Evolutionary conservation across 2,888 invertebrate genomes (phyloP).

Genomic region (Cistogaster globosa): DNA sequence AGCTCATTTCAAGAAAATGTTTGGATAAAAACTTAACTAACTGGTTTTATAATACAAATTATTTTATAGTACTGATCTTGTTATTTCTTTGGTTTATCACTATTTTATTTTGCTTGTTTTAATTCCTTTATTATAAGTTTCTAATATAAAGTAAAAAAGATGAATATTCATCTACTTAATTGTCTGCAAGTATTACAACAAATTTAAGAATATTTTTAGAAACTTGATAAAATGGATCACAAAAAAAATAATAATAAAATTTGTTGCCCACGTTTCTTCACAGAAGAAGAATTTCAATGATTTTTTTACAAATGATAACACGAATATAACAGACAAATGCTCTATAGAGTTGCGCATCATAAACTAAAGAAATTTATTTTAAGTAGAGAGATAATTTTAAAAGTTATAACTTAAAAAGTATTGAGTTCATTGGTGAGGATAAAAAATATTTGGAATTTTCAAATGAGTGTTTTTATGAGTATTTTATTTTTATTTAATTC

Average conservation of each 20-base stretch:
- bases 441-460: too few relatives aligned
- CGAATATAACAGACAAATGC: background rate
- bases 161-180: constrained; percentile 1
- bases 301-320: background rate
- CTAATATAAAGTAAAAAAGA: constrained; percentile 28
- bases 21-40: too few relatives aligned
- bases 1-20: too few relatives aligned
- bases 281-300: constrained; percentile 7
- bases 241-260: constrained; percentile 1
- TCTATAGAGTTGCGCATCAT: too few relatives aligned
- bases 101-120: background rate
- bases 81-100: background rate
- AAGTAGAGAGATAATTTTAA: too few relatives aligned
- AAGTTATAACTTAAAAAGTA: too few relatives aligned
- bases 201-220: constrained; percentile 38
- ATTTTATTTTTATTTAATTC: too few relatives aligned
- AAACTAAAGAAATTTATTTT: too few relatives aligned
- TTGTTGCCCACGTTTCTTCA: constrained; percentile 25
- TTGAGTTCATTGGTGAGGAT: too few relatives aligned
- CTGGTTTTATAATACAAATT: background rate
- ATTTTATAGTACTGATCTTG: background rate
- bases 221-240: constrained; percentile 30
- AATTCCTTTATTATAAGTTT: background rate
- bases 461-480: too few relatives aligned
- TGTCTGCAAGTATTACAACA: constrained; percentile 14